phyloP scores from a whole-genome alignment of 2,797 vertebrate genomes.

The Catharus ustulatus region DNA sequence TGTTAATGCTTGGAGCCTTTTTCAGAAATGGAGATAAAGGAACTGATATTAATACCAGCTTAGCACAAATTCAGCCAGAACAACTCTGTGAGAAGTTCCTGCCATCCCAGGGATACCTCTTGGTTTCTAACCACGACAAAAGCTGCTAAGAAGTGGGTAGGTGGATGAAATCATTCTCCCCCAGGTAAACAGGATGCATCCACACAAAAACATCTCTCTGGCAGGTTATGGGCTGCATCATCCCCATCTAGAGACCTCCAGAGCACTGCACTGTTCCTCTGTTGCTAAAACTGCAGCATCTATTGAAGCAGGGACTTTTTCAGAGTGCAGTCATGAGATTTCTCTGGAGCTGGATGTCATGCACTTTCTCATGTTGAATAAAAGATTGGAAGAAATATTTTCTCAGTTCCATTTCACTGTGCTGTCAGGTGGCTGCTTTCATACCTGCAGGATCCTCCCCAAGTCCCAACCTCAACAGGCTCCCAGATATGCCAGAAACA shows the following conservation, averaged over 20 bases:
- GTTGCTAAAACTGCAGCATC: not conserved
- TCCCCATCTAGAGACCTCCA: not conserved
- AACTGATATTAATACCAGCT: conserved; percentile 66
- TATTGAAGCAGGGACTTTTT: not conserved
- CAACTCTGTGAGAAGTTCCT: not conserved
- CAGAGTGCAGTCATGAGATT: not conserved
- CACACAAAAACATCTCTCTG: not conserved
- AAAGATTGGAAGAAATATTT: not conserved
- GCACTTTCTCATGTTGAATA: not conserved
- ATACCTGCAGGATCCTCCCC: not conserved
- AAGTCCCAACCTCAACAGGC: not conserved
- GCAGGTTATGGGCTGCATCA: not conserved
- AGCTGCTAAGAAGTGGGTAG: not conserved
- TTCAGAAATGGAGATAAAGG: conserved; percentile 63
- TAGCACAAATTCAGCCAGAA: conserved; percentile 58
- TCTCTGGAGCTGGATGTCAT: not conserved
- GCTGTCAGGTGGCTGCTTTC: not conserved
- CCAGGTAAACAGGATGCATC: not conserved
- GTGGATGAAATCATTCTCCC: not conserved
- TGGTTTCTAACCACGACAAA: not conserved
- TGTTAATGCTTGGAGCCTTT: conserved; percentile 59
- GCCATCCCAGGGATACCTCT: not conserved
- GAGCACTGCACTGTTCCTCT: not conserved
- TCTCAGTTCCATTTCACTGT: not conserved
- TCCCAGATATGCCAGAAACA: not conserved